A percentile compares a stretch with the other conserved stretches of the same genome.
Evolutionary conservation across 2,888 invertebrate genomes (phyloP).

Genomic region (Eupithecia exiguata): DNA sequence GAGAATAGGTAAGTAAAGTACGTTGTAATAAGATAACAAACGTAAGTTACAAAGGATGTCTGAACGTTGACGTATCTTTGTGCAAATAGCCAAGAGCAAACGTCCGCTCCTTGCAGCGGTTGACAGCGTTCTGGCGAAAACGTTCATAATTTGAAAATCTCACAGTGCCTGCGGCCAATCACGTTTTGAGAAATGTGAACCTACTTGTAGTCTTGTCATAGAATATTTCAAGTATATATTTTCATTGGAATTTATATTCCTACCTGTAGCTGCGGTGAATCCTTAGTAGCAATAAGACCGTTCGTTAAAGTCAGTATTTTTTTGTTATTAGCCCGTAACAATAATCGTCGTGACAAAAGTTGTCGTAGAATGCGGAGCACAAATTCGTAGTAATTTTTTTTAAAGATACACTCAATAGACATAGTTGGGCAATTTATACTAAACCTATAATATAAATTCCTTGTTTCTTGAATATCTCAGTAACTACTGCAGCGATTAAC

Average conservation of each 20-base stretch:
- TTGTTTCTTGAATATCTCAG: too few relatives aligned
- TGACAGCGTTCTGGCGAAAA: conserved; percentile 55
- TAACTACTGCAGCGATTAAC: too few relatives aligned
- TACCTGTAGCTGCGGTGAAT: too few relatives aligned
- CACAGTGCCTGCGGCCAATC: conserved; percentile 48
- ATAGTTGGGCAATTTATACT: too few relatives aligned
- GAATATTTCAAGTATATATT: not conserved
- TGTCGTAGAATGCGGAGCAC: too few relatives aligned
- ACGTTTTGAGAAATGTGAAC: not conserved
- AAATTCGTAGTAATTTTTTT: too few relatives aligned
- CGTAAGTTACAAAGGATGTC: conserved; percentile 28
- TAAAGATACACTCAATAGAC: too few relatives aligned
- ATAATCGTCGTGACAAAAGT: too few relatives aligned
- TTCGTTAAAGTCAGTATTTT: too few relatives aligned
- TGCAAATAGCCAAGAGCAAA: conserved; percentile 50
- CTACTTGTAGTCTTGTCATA: not conserved
- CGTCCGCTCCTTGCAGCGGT: conserved; percentile 50
- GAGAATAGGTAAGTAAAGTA: not conserved
- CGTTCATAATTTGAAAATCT: conserved; percentile 53
- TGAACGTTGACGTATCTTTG: conserved; percentile 53
- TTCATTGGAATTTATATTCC: not conserved
- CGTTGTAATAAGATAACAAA: not conserved
- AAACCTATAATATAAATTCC: too few relatives aligned
- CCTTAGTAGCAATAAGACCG: not conserved
- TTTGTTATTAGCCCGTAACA: too few relatives aligned